Base-by-base conservation (phyloP, 2,888 invertebrate genomes). In the Ormyrus labotus region DNA sequence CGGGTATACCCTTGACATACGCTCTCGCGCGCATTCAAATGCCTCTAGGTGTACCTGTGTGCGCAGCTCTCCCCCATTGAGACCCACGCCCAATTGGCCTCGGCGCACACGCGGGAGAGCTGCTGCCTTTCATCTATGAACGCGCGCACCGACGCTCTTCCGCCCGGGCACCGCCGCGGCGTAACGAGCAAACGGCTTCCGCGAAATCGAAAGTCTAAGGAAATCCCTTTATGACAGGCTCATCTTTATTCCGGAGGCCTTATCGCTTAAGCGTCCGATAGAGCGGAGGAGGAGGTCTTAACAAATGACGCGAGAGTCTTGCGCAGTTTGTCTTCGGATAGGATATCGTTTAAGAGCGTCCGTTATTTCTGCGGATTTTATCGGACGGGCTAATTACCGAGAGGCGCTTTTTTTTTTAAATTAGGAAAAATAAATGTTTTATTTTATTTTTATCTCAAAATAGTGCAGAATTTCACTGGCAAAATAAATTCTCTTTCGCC, bases 41-140 rank as follows among this genome's bases (percentile, higher is more conserved):
- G 7, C 11, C 48, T 34, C 1, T 5, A 13, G 6, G 13, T 6
- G 48, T n/a, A 50, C 50, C 4, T 47, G 47, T 47, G 63, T 50
- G 50, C 13, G 13, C 13, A 2, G 34, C 4, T 34, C 34, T 19
- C 34, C 34, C 34, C 34, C 10, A 34, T 47, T 8, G 13, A 5
- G 58, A 51, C 51, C 68, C 57, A 51, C 68, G 60, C 34, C 60
- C 76, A 76, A 76, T 69, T 76, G 76, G 60, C 61, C 69, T 19
- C 34, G 0, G 57, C n/a, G 57, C 9, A 5, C 57, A 8, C n/a
- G 5, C 57, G n/a, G 0, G 11, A 58, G 51, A 51, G 6, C 47
- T 47, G 34, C 45, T 61, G 10, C 48, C 58, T 64, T 71, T 77
- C 70, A 55, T 64, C 58, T 19, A 19, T 2, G 13, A 0, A 2